Base-by-base conservation (phyloP, 2,113 vertebrate species). In the Aramus guarauna region DNA sequence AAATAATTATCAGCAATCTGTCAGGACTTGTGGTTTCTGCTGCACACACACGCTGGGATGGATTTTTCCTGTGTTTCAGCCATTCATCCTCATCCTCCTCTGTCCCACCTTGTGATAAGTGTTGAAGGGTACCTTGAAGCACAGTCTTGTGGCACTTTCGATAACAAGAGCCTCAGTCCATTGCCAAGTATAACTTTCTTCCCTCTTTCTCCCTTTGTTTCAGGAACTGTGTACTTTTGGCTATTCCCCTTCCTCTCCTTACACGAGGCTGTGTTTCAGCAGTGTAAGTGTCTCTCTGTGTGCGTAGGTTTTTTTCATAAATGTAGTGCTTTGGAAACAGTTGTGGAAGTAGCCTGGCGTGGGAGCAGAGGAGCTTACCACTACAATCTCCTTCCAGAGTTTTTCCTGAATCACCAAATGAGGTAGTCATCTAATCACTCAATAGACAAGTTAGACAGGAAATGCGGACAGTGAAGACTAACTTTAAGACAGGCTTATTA, bases 131-230 rank as follows among this genome's bases (percentile, higher is more conserved):
- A 29, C 16, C 36, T 15, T 59, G 20, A 88, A 48, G 34, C 4
- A 0, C 55, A 56, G 30, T 37, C n/a, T 66, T 1, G 0, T 13
- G 29, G 32, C 18, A 43, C 24, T 63, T 45, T 5, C 0, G 1
- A 20, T 67, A 71, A 29, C 27, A 37, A 53, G 19, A 73, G 12
- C n/a, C 14, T 95, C n/a, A 21, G 26, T 48, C n/a, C 9, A 16
- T 72, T 76, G 47, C 17, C 10, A 7, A 30, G 23, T 32, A 26
- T 58, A 60, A 72, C 34, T 45, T 45, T 21, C 32, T 93, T 84
- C 11, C 21, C 5, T 63, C 43, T 63, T 68, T 47, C 55, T 55
- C 27, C 9, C 24, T 43, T 63, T 59, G 32, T 24, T 81, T 82
- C 12, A 53, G n/a, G 41, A 85, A 71, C 13, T 21, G 15, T n/a